Conservation (phyloP, 2,888 invertebrate genomes). For the Agrilus biguttatus region DNA sequence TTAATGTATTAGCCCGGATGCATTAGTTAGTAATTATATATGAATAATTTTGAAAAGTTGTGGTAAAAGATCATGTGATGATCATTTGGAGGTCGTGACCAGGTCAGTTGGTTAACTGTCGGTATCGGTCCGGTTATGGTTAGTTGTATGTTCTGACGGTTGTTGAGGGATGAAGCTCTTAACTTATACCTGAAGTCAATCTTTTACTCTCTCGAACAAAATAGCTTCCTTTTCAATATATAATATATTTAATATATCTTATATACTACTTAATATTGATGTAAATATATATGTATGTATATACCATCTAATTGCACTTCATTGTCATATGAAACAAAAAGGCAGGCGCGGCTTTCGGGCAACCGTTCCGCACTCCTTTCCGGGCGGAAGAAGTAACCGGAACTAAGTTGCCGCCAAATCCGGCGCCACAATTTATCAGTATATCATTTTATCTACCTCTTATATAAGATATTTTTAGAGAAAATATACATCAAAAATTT, state of each 20-base stretch:
- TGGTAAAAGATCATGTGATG: background rate
- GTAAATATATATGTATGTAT: slow-evolving; percentile 41
- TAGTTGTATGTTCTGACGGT: slow-evolving; percentile 34
- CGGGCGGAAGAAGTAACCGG: slow-evolving; percentile 6
- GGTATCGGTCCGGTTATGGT: slow-evolving; percentile 42
- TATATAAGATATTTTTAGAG: slow-evolving; percentile 40
- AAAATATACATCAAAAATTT: slow-evolving; percentile 46
- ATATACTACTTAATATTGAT: slow-evolving; percentile 36
- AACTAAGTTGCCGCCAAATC: slow-evolving; percentile 6
- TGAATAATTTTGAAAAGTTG: background rate
- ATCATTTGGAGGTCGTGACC: background rate
- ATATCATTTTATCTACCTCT: slow-evolving; percentile 29
- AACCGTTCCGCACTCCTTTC: background rate
- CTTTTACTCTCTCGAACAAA: slow-evolving; percentile 51
- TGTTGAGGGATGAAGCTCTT: slow-evolving; percentile 32
- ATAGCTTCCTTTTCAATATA: slow-evolving; percentile 39
- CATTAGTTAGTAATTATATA: background rate
- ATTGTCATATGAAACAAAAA: slow-evolving; percentile 35
- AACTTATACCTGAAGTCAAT: slow-evolving; percentile 40
- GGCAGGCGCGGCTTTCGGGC: slow-evolving; percentile 7
- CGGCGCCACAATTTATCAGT: slow-evolving; percentile 14
- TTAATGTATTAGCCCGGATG: background rate
- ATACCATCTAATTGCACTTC: slow-evolving; percentile 50
- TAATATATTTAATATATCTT: slow-evolving; percentile 37
- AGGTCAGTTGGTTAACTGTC: slow-evolving; percentile 31